Base-by-base conservation (phyloP, 2,113 vertebrate genomes). In the Rhizomys pruinosus region DNA sequence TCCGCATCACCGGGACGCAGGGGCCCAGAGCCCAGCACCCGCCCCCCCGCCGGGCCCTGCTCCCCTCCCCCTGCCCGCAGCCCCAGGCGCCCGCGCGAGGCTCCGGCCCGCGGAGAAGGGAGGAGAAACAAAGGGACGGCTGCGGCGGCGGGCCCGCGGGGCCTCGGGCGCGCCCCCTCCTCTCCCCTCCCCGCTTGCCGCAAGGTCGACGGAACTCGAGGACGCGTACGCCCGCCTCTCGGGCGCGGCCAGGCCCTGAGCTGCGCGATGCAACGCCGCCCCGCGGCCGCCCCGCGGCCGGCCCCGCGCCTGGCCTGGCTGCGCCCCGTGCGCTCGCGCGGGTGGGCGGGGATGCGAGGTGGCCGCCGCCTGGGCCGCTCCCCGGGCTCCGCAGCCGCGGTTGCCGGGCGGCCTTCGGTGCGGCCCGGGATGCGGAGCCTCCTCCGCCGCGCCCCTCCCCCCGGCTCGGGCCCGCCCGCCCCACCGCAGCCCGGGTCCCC, bases 91-190 rank as follows among this genome's bases (percentile, higher is more conserved):
- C 96, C 94, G 96, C 95, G 96, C 90, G 92, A 93, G 92, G 95
- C 94, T 94, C 44, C 55, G 79, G 96, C 96, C 95, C 92, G 96
- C 94, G 93, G 96, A 96, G 95, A 95, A 96, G 87, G 82, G 17
- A 94, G 29, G 96, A 97, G 96, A 97, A 96, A 97, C 97, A 97
- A 97, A 97, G 97, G 90, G 96, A 96, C 95, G 4, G 93, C 91
- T 64, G 95, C 68, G 87, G 94, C 78, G 85, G 91, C 95, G 85
- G 96, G 97, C 96, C 91, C 93, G 93, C 96, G 93, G 95, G 96
- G 94, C 96, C 94, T 91, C 57, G 92, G 97, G 95, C 89, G 96
- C 96, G 94, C 95, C 97, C 96, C 97, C 94, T 96, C 93, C 90
- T 86, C 95, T 94, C 93, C 96, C 97, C 96, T 96, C 95, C 96